These are phyloP conservation scores for Laterallus jamaicensis DNA, from an alignment of 2,113 vertebrate genomes.

Conservation along the genomic window DNA sequence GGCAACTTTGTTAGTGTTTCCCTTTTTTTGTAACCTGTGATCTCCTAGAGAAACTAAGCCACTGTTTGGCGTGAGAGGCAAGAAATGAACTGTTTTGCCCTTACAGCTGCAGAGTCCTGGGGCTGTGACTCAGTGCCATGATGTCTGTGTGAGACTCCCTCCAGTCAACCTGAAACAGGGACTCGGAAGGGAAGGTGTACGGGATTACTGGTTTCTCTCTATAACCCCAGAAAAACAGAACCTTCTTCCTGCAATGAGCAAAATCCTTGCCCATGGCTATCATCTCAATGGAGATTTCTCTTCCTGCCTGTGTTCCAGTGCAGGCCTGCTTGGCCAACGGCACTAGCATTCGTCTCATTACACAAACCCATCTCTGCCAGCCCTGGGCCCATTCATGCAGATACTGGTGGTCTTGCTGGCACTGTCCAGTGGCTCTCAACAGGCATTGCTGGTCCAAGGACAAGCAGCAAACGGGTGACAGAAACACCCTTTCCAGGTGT, in stretches of 20 bases:
- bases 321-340: neutral
- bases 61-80: neutral
- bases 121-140: neutral
- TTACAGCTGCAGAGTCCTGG: neutral
- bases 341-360: neutral
- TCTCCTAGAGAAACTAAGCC: neutral
- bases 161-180: neutral
- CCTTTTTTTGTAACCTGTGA: neutral
- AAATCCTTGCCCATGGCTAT: neutral
- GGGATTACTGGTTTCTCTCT: neutral
- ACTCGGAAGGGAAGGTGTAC: neutral
- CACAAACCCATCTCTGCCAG: neutral
- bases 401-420: neutral
- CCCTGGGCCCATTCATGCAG: neutral
- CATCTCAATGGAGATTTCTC: neutral
- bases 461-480: neutral
- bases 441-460: rapidly evolving
- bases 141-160: neutral
- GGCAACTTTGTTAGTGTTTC: neutral
- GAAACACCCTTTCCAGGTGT: neutral
- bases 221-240: neutral
- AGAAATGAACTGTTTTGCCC: neutral
- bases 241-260: neutral
- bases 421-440: neutral
- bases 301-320: neutral